Base-by-base conservation (phyloP, 2,113 vertebrate genomes). In the Dolichotis patagonum region DNA sequence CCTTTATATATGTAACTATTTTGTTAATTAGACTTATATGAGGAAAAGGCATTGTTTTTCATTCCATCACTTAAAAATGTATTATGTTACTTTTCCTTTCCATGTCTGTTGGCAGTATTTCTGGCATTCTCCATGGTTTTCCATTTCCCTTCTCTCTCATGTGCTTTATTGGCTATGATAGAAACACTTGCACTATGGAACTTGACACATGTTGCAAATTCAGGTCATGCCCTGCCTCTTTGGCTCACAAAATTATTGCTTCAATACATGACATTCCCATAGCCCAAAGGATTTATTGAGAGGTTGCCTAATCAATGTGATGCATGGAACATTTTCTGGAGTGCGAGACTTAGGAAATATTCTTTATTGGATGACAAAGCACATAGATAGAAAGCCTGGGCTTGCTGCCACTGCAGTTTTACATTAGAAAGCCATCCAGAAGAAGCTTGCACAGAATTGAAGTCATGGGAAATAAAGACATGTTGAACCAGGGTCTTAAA, bases 291-390 rank as follows among this genome's bases (percentile, higher is more conserved):
- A 10, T 60, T 95, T 85, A 28, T 78, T 81, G 52, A 71, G 71
- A 97, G 41, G 13, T 92, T 88, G 14, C 14, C 11, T 82, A 49
- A 88, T 88, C 78, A 96, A 82, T 78, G 26, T 54, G 38, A 88
- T 38, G 3, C 54, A 73, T 78, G 4, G 46, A 92, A 91, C 90
- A 52, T 62, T 90, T 94, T 13, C 38, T n/a, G 35, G 41, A 93
- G 30, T 63, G 95, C 11, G 58, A 5, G 35, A 89, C 38, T 24
- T 13, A 84, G 80, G 46, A 60, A 52, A 83, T 65, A 3, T 82
- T 30, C 71, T 13, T 78, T 85, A 14, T 46, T 49, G 10, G 5
- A 30, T 49, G 30, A 85, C 11, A 38, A 43, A 52, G 56, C 38
- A 60, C 52, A 71, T 78, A 28, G 14, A 63, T 62, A 63, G 62